Evolutionary conservation across 2,113 vertebrate species (phyloP), one percentile per base, ranked within the genome.

Genomic region (Xenotilapia longispinis): DNA sequence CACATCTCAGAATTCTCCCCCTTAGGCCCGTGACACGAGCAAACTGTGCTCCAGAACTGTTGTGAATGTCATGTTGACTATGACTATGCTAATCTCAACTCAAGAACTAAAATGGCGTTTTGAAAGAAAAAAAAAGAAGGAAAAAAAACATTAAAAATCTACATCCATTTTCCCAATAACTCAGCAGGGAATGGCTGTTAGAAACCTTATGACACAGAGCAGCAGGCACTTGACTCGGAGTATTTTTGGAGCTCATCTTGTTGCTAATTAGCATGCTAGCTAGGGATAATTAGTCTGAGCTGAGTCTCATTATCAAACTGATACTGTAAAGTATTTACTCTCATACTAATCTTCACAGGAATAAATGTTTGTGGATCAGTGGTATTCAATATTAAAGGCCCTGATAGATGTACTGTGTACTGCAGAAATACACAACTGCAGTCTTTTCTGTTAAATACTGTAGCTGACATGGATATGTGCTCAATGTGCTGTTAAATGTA

Each of bases 241-340:
- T 79, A 26, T 51, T 87, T 91, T 19, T 82, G 19, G 80, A 85
- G 80, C 81, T 31, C 15, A 86, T 82, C 17, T 26, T 54, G 19
- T 70, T 53, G 57, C 51, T 93, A 87, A 92, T 84, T 79, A 68
- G 65, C 23, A 84, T 26, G 55, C 80, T 73, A 87, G 79, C 49
- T 51, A 13, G 10, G 49, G 40, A 81, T 87, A 80, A 85, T 88
- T 84, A 78, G 60, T 38, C 4, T 13, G 6, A 81, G 23, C 19
- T 19, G 26, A 63, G 33, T 21, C 15, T 9, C 6, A 75, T 63
- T 84, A 80, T 5, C 21, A 75, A 40, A 31, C 15, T 51, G 15
- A 81, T 36, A 40, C 11, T 79, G 12, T 23, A 12, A 60, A 68
- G 17, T 73, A 54, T 47, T 7, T 38, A 19, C 19, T 53, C 7